These are phyloP conservation scores for Poecilia velifera DNA, from an alignment of 2,797 vertebrate species.

Conservation along the genomic window DNA sequence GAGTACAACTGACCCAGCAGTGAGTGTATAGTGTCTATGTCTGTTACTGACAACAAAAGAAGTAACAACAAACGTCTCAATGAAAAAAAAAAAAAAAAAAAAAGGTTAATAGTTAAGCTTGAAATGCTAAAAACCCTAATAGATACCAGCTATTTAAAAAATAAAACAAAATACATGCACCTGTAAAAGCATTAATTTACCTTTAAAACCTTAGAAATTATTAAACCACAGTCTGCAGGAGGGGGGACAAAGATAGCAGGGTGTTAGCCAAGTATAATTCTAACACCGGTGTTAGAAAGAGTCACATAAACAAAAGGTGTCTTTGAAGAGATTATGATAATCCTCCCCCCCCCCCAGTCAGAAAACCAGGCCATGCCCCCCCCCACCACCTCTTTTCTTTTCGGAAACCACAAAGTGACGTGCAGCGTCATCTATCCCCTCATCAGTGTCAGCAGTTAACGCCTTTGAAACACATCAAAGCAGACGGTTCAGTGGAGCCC, in stretches of 20 bases:
- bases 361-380: conserved; percentile 60
- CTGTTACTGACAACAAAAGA: conserved; percentile 87
- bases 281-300: conserved; percentile 81
- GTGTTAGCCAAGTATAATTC: conserved; percentile 56
- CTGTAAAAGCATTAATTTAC: conserved; percentile 87
- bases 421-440: conserved; percentile 72
- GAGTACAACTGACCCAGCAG: conserved; percentile 99
- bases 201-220: conserved; percentile 84
- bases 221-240: conserved; percentile 86
- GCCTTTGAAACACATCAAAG: conserved; percentile 76
- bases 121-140: conserved; percentile 94
- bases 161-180: conserved; percentile 86
- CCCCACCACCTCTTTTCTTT: conserved; percentile 28
- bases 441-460: conserved; percentile 81
- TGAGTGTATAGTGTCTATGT: conserved; percentile 90
- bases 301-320: conserved; percentile 62
- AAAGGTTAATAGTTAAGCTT: conserved; percentile 89
- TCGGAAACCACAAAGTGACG: conserved; percentile 74
- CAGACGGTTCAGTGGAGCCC: conserved; percentile 32
- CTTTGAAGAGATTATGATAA: conserved; percentile 81
- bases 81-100: conserved; percentile 42
- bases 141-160: conserved; percentile 99
- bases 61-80: conserved; percentile 89
- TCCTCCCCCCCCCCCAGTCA: conserved; percentile 75
- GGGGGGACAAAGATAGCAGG: conserved; percentile 33